A percentile compares a stretch with the other conserved stretches of the same genome.
Evolutionary conservation across 2,888 invertebrate genomes (phyloP).

Genomic region (Dolichomitus sp.): DNA sequence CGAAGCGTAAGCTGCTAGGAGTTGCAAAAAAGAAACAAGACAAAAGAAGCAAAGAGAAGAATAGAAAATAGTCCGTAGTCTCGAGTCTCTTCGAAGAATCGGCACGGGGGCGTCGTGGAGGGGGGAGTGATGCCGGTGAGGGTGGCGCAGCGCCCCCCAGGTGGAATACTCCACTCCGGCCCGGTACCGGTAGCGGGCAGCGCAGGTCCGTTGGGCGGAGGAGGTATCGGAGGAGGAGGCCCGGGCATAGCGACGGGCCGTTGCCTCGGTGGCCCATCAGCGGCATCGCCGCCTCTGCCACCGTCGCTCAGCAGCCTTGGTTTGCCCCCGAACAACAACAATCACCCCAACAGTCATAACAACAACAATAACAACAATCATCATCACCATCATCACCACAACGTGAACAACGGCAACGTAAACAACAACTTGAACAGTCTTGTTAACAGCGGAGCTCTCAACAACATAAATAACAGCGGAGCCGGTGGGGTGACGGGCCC

Average conservation of each 20-base stretch:
- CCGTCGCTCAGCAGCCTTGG: slow-evolving; percentile 77
- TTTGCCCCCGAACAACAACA: slow-evolving; percentile 66
- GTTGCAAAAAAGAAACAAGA: neutral
- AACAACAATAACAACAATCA: slow-evolving; percentile 70
- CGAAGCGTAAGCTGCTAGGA: neutral
- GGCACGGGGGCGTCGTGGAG: slow-evolving; percentile 84
- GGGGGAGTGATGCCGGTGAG: slow-evolving; percentile 86
- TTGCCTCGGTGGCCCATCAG: slow-evolving; percentile 87
- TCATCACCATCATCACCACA: slow-evolving; percentile 84
- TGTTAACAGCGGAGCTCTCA: slow-evolving; percentile 37
- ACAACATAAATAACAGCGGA: slow-evolving; percentile 66
- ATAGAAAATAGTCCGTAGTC: slow-evolving; percentile 41
- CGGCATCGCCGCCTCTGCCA: slow-evolving; percentile 83
- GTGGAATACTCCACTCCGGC: slow-evolving; percentile 90
- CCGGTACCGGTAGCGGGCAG: slow-evolving; percentile 88
- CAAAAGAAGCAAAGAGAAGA: slow-evolving; percentile 7
- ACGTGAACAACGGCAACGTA: slow-evolving; percentile 48
- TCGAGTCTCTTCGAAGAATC: slow-evolving; percentile 66
- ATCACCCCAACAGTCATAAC: slow-evolving; percentile 50
- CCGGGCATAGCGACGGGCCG: slow-evolving; percentile 88
- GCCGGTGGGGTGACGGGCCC: slow-evolving; percentile 60
- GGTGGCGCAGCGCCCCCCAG: slow-evolving; percentile 89
- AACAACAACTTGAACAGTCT: slow-evolving; percentile 56
- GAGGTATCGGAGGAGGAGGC: slow-evolving; percentile 80
- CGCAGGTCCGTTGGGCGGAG: slow-evolving; percentile 88